A percentile compares a stretch with the other conserved stretches of the same genome.
Evolutionary conservation across 1,140 invertebrate genomes (phyloP).

Genomic region (Andricus grossulariae): DNA sequence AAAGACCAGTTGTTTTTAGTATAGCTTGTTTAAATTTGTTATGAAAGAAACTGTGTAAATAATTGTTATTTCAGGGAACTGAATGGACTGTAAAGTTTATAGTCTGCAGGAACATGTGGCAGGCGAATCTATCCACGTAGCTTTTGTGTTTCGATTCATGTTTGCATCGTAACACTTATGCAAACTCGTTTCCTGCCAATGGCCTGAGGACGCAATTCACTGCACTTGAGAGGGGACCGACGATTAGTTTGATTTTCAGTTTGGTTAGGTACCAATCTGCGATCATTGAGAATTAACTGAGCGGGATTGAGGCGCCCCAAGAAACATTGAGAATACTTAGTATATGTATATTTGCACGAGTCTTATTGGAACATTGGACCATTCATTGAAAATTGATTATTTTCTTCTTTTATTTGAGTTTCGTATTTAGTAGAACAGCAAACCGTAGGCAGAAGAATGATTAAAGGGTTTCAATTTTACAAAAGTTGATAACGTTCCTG

Average conservation of each 20-base stretch:
- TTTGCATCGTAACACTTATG: conserved; percentile 73
- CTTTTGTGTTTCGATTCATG: conserved; percentile 76
- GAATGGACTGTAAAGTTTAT: not conserved
- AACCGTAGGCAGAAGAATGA: too few species aligned
- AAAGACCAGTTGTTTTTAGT: too few species aligned
- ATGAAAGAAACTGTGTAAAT: too few species aligned
- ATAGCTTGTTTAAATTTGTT: too few species aligned
- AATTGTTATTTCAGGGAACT: too few species aligned
- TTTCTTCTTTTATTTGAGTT: too few species aligned
- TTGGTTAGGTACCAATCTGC: conserved; percentile 44
- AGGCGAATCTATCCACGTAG: conserved; percentile 66
- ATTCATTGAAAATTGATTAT: too few species aligned
- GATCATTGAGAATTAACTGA: conserved; percentile 43
- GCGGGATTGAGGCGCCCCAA: conserved; percentile 8
- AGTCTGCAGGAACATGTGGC: conserved; percentile 70
- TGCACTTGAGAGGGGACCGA: conserved; percentile 44
- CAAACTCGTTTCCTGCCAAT: conserved; percentile 56
- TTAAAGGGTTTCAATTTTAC: too few species aligned
- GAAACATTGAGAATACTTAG: not conserved
- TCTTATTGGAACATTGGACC: too few species aligned
- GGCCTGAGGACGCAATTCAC: conserved; percentile 70
- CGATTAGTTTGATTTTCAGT: conserved; percentile 63
- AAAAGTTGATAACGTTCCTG: too few species aligned
- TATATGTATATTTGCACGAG: conserved; percentile 3
- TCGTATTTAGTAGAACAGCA: too few species aligned